These are phyloP conservation scores for Girardinus metallicus DNA, from an alignment of 2,797 vertebrate species.

Conservation along the genomic window DNA sequence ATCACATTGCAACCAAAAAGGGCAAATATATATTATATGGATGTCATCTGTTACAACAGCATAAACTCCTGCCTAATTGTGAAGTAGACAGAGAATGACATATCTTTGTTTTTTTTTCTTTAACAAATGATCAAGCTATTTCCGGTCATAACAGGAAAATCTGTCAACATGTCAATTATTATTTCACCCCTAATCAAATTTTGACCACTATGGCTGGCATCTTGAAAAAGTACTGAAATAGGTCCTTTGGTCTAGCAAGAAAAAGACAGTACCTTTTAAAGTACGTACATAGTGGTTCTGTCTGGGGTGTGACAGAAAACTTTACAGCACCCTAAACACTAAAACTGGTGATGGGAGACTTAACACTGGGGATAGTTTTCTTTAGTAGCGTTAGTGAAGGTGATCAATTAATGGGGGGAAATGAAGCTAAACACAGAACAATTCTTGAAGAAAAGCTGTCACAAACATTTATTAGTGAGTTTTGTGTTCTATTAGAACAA, in stretches of 20 bases:
- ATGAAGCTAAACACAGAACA: not conserved
- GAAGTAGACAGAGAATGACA: not conserved
- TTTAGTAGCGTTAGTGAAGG: not conserved
- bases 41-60: not conserved
- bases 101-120: not conserved
- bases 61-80: not conserved
- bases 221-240: not conserved
- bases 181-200: too few relatives aligned
- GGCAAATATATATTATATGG: not conserved
- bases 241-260: not conserved
- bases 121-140: not conserved
- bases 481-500: not conserved
- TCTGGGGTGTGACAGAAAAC: not conserved
- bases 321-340: not conserved
- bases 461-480: not conserved
- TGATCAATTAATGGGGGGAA: not conserved
- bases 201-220: not conserved
- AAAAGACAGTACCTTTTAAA: not conserved
- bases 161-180: not conserved
- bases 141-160: not conserved
- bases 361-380: not conserved
- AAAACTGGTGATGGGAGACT: not conserved
- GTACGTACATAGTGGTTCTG: not conserved
- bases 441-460: not conserved
- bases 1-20: not conserved